Conservation (phyloP, 2,888 invertebrate species). For the Zygaena filipendulae region DNA sequence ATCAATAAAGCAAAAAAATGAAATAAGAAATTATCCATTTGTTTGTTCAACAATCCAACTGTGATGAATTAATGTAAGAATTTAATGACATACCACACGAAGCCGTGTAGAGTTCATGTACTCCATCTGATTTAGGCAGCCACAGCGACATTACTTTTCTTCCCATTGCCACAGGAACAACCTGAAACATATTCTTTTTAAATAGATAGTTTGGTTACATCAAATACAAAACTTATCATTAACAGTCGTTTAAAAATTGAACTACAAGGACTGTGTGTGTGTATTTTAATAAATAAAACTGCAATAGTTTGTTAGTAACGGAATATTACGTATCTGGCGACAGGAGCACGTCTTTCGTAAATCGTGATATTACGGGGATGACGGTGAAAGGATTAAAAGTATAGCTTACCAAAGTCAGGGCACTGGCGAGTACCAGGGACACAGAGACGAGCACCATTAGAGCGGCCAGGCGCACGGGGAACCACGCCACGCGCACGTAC, state of each 20-base stretch:
- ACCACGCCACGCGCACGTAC: constrained; percentile 87
- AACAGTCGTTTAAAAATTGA: too few relatives aligned
- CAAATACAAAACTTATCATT: background rate
- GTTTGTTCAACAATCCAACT: too few relatives aligned
- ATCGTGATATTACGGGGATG: too few relatives aligned
- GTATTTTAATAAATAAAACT: too few relatives aligned
- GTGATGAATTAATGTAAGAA: too few relatives aligned
- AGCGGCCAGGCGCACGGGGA: constrained; percentile 73
- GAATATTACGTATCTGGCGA: too few relatives aligned
- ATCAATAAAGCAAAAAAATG: too few relatives aligned
- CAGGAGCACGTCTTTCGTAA: too few relatives aligned
- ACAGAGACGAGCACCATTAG: constrained; percentile 83
- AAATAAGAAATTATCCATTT: too few relatives aligned
- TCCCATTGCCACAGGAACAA: constrained; percentile 92
- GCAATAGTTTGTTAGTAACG: background rate
- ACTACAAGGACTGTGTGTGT: too few relatives aligned
- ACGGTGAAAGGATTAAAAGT: background rate
- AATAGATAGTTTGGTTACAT: too few relatives aligned
- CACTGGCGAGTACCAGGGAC: constrained; percentile 86
- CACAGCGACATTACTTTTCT: constrained; percentile 89
- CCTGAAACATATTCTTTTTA: constrained; percentile 34
- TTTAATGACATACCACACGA: constrained; percentile 82
- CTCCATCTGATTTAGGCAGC: constrained; percentile 74
- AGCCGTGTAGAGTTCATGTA: constrained; percentile 96
- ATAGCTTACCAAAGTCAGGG: constrained; percentile 74